Evolutionary conservation across 1,140 invertebrate genomes (phyloP), one percentile per base, ranked within the genome.

Genomic region (Drosophila tani): DNA sequence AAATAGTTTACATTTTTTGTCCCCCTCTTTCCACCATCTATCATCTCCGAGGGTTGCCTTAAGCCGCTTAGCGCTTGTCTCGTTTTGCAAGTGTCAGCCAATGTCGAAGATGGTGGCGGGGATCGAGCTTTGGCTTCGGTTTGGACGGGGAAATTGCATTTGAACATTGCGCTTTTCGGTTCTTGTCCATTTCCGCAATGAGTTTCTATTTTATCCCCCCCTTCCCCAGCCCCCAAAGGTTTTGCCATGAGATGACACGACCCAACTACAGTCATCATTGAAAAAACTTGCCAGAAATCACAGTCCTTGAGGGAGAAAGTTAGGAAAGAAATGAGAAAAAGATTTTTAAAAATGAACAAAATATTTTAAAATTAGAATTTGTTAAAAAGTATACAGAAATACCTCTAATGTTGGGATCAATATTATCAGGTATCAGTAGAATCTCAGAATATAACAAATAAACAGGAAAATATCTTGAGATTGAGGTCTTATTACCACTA

Each of bases 131-230:
- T 19, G 55, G 67, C 38, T 73, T 70, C 41, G 21, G 45, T 38
- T 59, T 38, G 32, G 46, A 45, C 53, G 55, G 51, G 64, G 64
- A 78, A 69, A 78, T 78, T 78, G 75, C 75, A 78, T 78, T 78
- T 75, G 56, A 59, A 76, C 60, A 76, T 58, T 78, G 75, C 56
- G 66, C 58, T 64, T 79, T 64, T 78, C 57, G 51, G 46, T 58
- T 79, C 56, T 53, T 57, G 73, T 78, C 40, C 75, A 78, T 78
- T 78, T 78, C 75, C 75, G 75, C 63, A 77, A 67, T 67, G 73
- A 76, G 63, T 68, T 77, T 60, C 47, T 27, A 56, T 68, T 70
- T 74, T 62, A 11, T 27, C 1, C 14, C n/a, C 14, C 3, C 2
- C 2, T 11, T 12, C 17, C 0, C 24, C 47, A n/a, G 19, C 12